Conservation (phyloP, 2,113 vertebrate species). For the Hydropotes inermis region DNA sequence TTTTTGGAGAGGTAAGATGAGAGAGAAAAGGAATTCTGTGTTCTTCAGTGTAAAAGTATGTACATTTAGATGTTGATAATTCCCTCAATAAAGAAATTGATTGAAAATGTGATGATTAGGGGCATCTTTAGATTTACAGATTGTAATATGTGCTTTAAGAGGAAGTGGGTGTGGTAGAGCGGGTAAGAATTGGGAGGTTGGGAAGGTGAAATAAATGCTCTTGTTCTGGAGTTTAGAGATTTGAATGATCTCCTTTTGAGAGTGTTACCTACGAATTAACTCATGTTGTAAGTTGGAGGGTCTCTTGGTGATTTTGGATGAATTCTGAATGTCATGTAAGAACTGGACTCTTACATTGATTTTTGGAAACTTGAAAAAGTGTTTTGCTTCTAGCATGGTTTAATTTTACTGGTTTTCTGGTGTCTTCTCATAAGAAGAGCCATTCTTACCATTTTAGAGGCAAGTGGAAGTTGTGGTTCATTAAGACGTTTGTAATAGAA, state of each 20-base stretch:
- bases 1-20: conserved; percentile 20
- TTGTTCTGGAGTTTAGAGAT: conserved; percentile 14
- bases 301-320: background rate
- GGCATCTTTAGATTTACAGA: background rate
- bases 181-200: background rate
- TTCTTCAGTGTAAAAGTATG: background rate
- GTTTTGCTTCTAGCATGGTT: background rate
- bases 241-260: background rate
- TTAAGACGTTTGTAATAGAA: background rate
- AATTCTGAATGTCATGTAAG: background rate
- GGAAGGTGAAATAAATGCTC: background rate
- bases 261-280: background rate
- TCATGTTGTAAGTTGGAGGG: background rate
- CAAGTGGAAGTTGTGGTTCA: background rate
- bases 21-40: conserved; percentile 9
- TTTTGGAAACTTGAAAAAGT: conserved; percentile 18
- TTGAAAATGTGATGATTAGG: background rate
- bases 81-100: background rate
- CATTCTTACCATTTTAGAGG: background rate
- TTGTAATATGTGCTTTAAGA: background rate
- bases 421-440: background rate
- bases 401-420: background rate
- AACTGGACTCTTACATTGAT: background rate
- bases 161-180: background rate
- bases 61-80: background rate